Conservation (phyloP, 2,888 invertebrate genomes). For the Xylocampa areola region DNA sequence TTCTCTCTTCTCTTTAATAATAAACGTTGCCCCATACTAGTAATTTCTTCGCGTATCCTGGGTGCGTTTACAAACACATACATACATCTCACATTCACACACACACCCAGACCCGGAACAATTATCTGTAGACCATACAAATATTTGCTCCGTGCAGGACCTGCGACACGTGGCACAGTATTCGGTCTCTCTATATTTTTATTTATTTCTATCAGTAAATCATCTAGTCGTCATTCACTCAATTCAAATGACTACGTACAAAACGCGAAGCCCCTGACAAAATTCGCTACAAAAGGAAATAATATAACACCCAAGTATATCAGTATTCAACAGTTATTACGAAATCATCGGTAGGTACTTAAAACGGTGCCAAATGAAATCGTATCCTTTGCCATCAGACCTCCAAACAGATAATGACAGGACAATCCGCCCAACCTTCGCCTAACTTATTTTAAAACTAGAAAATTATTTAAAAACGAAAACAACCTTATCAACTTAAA, state of each 20-base stretch:
- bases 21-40: no score
- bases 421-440: constrained; percentile 68
- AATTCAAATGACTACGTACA: not conserved
- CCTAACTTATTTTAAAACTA: constrained; percentile 27
- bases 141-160: no score
- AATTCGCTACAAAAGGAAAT: constrained; percentile 47
- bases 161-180: no score
- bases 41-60: no score
- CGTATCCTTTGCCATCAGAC: constrained; percentile 76
- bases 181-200: no score
- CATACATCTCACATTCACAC: no score
- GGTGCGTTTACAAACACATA: no score
- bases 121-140: no score
- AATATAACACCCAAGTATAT: constrained; percentile 47
- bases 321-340: constrained; percentile 54
- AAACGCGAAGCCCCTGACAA: constrained; percentile 37
- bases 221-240: constrained; percentile 2
- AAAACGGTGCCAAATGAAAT: constrained; percentile 78
- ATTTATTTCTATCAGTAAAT: no score
- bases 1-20: no score
- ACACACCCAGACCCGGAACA: no score
- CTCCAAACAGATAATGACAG: constrained; percentile 83
- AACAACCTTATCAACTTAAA: constrained; percentile 11
- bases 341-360: constrained; percentile 58
- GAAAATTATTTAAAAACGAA: constrained; percentile 2